Base-by-base conservation (phyloP, 2,888 invertebrate genomes). In the Heliconius ismenius region DNA sequence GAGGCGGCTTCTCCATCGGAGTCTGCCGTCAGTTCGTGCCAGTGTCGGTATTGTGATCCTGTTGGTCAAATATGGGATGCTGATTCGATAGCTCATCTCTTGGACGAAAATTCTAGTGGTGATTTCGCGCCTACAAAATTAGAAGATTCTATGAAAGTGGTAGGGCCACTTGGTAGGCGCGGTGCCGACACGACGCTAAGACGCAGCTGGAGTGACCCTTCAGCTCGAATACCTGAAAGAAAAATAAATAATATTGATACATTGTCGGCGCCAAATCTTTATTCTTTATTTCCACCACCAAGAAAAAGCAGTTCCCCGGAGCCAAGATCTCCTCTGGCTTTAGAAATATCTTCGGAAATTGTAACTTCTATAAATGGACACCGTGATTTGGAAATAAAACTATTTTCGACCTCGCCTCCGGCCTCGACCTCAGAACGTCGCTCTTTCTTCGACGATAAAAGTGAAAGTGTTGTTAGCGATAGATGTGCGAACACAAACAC, bases 331-430 rank as follows among this genome's bases (percentile, higher is more conserved):
- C 91, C 91, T 72, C 93, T 90, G 81, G 92, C 91, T 80, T 91
- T 97, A 83, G 96, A 96, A 88, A 96, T 97, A 78, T 96, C 96
- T 54, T 96, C 97, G 58, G 96, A 97, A 86, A 97, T 97, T 83
- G 96, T 97, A 81, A 97, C 97, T 39, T 97, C 97, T 67, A 95
- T 96, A 82, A 96, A 97, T 86, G 97, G 97, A 68, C 97, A 97
- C 87, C 95, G 97, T 79, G 97, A 97, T 90, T 91, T 97, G 87
- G 97, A 97, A 91, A 97, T 97, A 83, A 96, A 96, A 88, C 96
- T 97, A 90, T 97, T 96, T 90, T 96, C 96, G 82, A 95, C 96
- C 83, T 95, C 95, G 86, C 94, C 95, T 81, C 90, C 94, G 86
- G 92, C 92, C 82, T 88, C 91, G 82, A 90, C 89, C 88, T 86